Percentiles rank a stretch among this genome's conserved stretches.
These are phyloP conservation scores for Arnoldichthys spilopterus DNA, from an alignment of 2,797 vertebrate species.

Conservation along the genomic window DNA sequence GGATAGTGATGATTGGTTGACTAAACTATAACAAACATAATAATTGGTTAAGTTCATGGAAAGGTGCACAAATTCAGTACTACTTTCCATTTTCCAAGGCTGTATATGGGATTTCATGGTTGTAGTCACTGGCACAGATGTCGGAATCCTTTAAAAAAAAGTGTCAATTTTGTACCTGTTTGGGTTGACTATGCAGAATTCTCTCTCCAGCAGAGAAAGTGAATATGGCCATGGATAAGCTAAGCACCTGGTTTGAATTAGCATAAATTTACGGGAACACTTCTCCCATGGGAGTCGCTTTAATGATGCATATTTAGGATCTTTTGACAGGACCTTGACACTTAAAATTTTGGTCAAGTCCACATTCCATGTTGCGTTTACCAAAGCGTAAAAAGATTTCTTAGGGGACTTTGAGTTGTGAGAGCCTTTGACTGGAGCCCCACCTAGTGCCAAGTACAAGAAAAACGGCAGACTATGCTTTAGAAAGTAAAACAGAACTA, in stretches of 20 bases:
- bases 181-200: conserved; percentile 51
- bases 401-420: conserved; percentile 59
- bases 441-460: conserved; percentile 72
- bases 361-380: conserved; percentile 71
- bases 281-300: conserved; percentile 63
- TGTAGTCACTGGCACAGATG: conserved; percentile 56
- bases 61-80: conserved; percentile 53
- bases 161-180: conserved; percentile 56
- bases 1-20: conserved; percentile 68
- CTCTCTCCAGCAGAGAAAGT: conserved; percentile 54
- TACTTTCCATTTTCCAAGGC: conserved; percentile 33
- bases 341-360: conserved; percentile 74
- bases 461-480: conserved; percentile 61
- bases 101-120: conserved; percentile 64
- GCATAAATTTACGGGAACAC: conserved; percentile 57
- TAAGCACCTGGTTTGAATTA: conserved; percentile 72
- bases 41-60: conserved; percentile 72
- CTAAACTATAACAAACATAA: conserved; percentile 72
- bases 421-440: conserved; percentile 55
- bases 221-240: conserved; percentile 57
- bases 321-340: conserved; percentile 75
- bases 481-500: conserved; percentile 63
- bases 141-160: conserved; percentile 34
- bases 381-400: conserved; percentile 72
- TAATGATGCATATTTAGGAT: conserved; percentile 74